Percentiles rank a stretch among this genome's conserved stretches.
phyloP scores from a whole-genome alignment of 2,797 vertebrate genomes.

The Brachymystax lenok region DNA sequence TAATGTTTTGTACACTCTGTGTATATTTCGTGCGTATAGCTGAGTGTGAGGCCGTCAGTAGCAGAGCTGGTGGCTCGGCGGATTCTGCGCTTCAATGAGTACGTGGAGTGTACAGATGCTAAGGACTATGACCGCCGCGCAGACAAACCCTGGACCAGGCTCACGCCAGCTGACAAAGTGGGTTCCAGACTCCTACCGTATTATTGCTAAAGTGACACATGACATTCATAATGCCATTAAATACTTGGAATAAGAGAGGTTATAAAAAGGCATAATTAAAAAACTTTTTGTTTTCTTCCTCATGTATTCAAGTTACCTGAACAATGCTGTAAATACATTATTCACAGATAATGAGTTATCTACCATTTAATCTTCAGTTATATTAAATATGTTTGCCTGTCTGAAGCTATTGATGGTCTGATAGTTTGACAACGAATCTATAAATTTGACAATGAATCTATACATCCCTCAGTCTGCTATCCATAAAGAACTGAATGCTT shows the following conservation, averaged over 20 bases:
- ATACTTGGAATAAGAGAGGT: neutral
- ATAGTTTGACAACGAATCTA: neutral
- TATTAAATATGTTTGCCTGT: neutral
- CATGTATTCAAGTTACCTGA: neutral
- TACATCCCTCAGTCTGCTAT: no score
- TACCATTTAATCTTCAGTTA: neutral
- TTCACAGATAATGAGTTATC: neutral
- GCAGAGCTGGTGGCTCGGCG: constrained; percentile 92
- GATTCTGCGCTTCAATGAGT: constrained; percentile 96
- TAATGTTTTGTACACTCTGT: neutral
- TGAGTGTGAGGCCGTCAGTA: constrained; percentile 94
- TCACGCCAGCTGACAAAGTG: constrained; percentile 90
- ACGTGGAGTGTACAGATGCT: constrained; percentile 94
- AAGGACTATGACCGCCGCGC: constrained; percentile 95
- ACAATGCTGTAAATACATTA: no score
- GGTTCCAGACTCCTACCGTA: neutral
- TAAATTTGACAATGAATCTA: no score
- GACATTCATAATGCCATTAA: neutral
- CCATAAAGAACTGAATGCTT: no score
- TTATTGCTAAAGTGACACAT: neutral
- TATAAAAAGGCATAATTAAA: neutral
- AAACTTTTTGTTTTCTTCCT: neutral
- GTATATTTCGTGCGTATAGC: constrained; percentile 66
- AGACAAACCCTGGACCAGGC: constrained; percentile 97
- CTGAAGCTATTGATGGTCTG: neutral